Base-by-base conservation (phyloP, 2,113 vertebrate genomes). In the Scomber scombrus region DNA sequence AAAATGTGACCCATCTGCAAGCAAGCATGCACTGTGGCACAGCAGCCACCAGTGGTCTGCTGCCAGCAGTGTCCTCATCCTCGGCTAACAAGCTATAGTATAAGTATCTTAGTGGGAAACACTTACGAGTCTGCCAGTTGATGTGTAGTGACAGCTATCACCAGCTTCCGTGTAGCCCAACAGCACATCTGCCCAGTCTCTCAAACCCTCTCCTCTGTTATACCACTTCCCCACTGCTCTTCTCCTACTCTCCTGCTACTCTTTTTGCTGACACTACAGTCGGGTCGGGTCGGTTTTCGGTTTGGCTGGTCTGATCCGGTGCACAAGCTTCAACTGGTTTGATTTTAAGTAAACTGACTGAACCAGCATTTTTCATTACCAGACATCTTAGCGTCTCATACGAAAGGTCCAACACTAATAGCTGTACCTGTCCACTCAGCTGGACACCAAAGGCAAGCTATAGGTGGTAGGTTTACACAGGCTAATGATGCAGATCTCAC, bases 51-150 rank as follows among this genome's bases (percentile, higher is more conserved):
- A 5, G 23, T 14, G 18, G 23, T 56, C 62, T 5, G 15, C 16
- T 45, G 43, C 45, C 0, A 12, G 21, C 40, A 5, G 51, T 4
- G 58, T n/a, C 13, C 4, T 18, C 29, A 8, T 66, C 64, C 55
- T n/a, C 4, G 0, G 3, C 13, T 49, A 51, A 65, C 12, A 21
- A 70, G 61, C 75, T 57, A 10, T 16, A 64, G n/a, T 31, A 26
- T 34, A 43, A 51, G 60, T 26, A 15, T 55, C 50, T 62, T 72
- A 11, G 65, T 47, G 21, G 62, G 71, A 46, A 58, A 50, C 63
- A 62, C 60, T 71, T 61, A 56, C 46, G 63, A 51, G 29, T 67
- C 67, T 67, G 50, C 12, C 21, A 31, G 78, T 2, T 73, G 62
- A 71, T 55, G 46, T 51, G 21, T 21, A 18, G 34, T 50, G 79